Conservation (phyloP, 2,888 invertebrate genomes). For the Drosophila rubida region DNA sequence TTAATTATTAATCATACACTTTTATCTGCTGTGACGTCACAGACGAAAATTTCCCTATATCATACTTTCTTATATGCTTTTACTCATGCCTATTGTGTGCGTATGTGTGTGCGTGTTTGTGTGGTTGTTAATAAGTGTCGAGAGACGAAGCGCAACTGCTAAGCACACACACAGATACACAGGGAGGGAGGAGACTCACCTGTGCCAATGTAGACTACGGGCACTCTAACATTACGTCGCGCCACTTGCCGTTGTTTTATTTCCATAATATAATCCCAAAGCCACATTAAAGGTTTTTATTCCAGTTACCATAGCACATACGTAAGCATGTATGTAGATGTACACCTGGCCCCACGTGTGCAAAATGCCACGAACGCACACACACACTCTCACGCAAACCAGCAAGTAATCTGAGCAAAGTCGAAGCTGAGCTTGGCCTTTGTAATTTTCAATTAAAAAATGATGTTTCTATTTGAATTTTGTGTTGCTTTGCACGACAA, state of each 20-base stretch:
- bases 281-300: constrained; percentile 68
- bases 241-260: constrained; percentile 66
- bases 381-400: neutral
- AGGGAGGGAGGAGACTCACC: constrained; percentile 70
- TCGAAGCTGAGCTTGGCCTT: constrained; percentile 51
- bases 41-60: constrained; percentile 1
- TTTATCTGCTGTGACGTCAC: constrained; percentile 43
- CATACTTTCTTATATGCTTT: neutral
- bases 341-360: constrained; percentile 60
- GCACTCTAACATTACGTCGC: constrained; percentile 66
- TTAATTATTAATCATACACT: constrained; percentile 16
- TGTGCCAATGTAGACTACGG: constrained; percentile 74
- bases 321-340: neutral
- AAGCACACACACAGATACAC: neutral
- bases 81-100: neutral
- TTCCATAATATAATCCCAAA: constrained; percentile 80
- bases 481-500: neutral
- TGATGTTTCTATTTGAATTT: constrained; percentile 8
- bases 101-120: neutral
- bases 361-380: constrained; percentile 65
- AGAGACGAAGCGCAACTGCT: constrained; percentile 35
- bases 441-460: constrained; percentile 22
- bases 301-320: constrained; percentile 25
- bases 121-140: constrained; percentile 24
- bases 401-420: constrained; percentile 25